phyloP scores from a whole-genome alignment of 2,888 invertebrate genomes.

The Hirtodrosophila histrioides region DNA sequence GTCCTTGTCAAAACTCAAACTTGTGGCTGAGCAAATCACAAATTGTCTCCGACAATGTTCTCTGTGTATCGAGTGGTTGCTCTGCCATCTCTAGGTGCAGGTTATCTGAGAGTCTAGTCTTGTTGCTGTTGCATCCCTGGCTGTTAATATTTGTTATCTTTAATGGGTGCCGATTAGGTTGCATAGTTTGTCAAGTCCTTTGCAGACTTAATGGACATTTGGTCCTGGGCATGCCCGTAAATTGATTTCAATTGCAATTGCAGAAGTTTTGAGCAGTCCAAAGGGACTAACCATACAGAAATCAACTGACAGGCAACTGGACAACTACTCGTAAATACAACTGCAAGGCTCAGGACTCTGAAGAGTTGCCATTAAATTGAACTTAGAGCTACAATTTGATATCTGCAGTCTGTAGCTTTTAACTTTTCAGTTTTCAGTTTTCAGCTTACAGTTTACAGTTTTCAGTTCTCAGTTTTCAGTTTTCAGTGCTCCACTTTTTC shows the following conservation, averaged over 20 bases:
- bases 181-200: slow-evolving; percentile 6
- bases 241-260: slow-evolving; percentile 50
- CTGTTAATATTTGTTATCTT: slow-evolving; percentile 2
- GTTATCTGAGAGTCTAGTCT: neutral
- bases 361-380: slow-evolving; percentile 59
- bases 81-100: neutral
- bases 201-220: slow-evolving; percentile 19
- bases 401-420: slow-evolving; percentile 15
- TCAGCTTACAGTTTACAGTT: too few species aligned
- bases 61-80: too few species aligned
- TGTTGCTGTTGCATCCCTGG: too few species aligned
- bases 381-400: slow-evolving; percentile 47
- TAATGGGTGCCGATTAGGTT: slow-evolving; percentile 20
- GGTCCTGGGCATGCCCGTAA: slow-evolving; percentile 23
- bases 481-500: too few species aligned
- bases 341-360: slow-evolving; percentile 25
- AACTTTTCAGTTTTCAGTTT: neutral
- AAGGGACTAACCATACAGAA: too few species aligned
- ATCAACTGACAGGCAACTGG: slow-evolving; percentile 28
- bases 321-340: slow-evolving; percentile 10
- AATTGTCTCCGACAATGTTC: too few species aligned
- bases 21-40: too few species aligned
- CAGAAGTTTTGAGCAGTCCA: slow-evolving; percentile 26
- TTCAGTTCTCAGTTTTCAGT: too few species aligned
- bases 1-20: too few species aligned